Evolutionary conservation across 2,888 invertebrate species (phyloP), one percentile per base, ranked within the genome.

Genomic region (Andrena marginata): DNA sequence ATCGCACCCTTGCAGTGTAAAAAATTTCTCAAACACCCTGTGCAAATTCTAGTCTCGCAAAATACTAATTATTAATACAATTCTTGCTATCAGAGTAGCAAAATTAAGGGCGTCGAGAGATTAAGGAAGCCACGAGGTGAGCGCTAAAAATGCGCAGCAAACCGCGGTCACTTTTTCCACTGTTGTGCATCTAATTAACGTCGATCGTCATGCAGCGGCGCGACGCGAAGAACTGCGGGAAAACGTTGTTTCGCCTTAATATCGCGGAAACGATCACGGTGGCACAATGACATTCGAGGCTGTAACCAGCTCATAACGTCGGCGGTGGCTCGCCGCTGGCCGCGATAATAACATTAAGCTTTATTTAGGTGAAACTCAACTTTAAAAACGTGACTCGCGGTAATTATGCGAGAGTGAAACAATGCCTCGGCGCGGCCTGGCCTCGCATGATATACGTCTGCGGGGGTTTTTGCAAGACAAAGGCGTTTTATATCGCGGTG

Each of bases 331-430:
- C 84, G 84, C 77, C 79, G 78, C 63, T 73, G 75, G 67, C 79
- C 88, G 89, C 84, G 89, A 89, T 92, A 93, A 93, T 93, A 92
- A 91, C 91, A 93, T 93, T 91, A 92, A 92, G 92, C 92, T 93
- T 93, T 92, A 93, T 93, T 93, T 93, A 90, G 91, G 91, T 90
- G 91, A 92, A 92, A 92, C 93, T 93, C 92, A 92, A 93, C 91
- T 93, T 92, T 91, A 91, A 93, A 56, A 93, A 92, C 92, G 91
- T 90, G 92, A 91, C 91, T 92, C 92, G 91, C 90, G 89, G 92
- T 93, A 93, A 93, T 93, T 93, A 93, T 93, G 92, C 92, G 90
- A 91, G 90, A 91, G 89, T 89, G 90, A 93, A 93, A 93, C 93
- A 93, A 93, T 92, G 91, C 91, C 90, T 42, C 86, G 89, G 49